Conservation (phyloP, 2,113 vertebrate genomes). For the Falcunculus frontatus region DNA sequence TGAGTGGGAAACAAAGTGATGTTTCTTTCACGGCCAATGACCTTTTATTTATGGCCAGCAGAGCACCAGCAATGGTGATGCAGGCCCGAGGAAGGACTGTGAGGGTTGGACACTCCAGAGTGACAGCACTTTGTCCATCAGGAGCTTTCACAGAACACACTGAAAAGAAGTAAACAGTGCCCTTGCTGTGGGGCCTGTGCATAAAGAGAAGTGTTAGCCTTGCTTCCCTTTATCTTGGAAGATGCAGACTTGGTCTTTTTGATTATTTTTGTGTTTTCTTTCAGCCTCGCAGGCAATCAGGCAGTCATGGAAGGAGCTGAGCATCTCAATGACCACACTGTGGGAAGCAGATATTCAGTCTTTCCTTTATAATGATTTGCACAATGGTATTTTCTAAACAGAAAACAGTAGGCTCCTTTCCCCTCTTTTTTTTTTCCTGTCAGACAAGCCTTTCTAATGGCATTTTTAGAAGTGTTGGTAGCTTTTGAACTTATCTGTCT, state of each 20-base stretch:
- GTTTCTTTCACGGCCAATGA: not conserved
- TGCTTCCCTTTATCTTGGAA: not conserved
- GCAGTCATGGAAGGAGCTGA: not conserved
- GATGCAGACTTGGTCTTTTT: not conserved
- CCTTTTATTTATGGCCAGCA: not conserved
- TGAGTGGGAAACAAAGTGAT: not conserved
- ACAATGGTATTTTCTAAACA: not conserved
- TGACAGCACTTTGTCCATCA: not conserved
- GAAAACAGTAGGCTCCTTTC: not conserved
- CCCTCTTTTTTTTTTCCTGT: not conserved
- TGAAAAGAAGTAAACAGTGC: not conserved
- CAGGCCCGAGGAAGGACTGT: not conserved
- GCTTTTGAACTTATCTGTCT: not conserved
- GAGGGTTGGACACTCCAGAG: not conserved
- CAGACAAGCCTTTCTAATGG: not conserved
- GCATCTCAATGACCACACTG: not conserved
- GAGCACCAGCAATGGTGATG: not conserved
- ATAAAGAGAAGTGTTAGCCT: not conserved
- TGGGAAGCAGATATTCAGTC: not conserved
- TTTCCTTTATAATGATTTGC: not conserved
- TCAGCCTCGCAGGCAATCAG: not conserved
- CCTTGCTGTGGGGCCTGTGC: not conserved
- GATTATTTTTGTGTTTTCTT: not conserved
- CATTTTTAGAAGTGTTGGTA: not conserved
- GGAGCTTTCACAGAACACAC: not conserved